These are phyloP conservation scores for Chloroceryle amazona DNA, from an alignment of 2,797 vertebrate species.

Conservation along the genomic window DNA sequence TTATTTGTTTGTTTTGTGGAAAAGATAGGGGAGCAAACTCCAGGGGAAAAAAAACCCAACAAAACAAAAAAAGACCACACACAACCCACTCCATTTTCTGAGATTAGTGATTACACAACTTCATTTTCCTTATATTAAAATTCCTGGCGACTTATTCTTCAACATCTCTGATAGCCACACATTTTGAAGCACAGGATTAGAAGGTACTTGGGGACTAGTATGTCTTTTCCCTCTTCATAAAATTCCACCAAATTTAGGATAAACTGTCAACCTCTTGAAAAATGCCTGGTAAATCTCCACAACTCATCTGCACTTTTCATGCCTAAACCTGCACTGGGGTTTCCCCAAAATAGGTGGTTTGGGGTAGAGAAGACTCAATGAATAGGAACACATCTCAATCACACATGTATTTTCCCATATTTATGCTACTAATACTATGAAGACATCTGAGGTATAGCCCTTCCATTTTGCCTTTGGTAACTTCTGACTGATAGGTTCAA, in stretches of 20 bases:
- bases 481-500: background rate
- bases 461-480: accelerated
- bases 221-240: background rate
- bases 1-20: background rate
- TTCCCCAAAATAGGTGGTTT: background rate
- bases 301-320: background rate
- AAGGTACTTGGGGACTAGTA: background rate
- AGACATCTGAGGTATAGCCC: background rate
- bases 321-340: background rate
- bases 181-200: background rate
- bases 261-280: background rate
- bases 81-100: background rate
- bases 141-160: background rate
- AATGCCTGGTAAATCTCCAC: background rate
- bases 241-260: background rate
- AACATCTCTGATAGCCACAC: background rate
- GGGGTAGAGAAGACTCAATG: background rate
- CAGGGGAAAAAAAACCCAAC: background rate
- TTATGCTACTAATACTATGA: background rate
- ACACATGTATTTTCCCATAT: background rate
- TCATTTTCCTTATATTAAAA: background rate
- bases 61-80: background rate
- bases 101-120: background rate
- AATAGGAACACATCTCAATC: background rate
- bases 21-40: background rate